Conservation (phyloP, 2,888 invertebrate species). For the Schizaphis graminum region DNA sequence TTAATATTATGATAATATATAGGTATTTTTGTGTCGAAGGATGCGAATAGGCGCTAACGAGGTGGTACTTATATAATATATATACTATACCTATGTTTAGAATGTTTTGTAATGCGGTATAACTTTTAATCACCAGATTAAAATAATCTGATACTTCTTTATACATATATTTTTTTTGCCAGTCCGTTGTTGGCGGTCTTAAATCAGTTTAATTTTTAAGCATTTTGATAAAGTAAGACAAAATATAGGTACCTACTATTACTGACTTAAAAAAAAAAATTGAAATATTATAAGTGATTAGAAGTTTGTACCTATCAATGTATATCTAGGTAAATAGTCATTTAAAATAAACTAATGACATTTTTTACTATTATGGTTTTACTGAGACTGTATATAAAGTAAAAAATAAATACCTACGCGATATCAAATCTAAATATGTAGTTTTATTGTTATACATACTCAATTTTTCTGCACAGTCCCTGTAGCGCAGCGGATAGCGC, state of each 20-base stretch:
- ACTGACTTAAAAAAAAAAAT: background rate
- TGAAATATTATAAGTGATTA: background rate
- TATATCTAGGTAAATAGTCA: background rate
- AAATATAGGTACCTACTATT: background rate
- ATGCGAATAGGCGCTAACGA: background rate
- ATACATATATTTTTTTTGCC: background rate
- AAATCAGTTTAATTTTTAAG: background rate
- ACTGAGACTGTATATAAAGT: background rate
- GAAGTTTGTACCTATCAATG: background rate
- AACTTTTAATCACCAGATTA: background rate
- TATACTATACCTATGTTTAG: background rate
- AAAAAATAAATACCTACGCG: background rate
- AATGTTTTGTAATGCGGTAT: background rate
- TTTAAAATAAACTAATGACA: background rate
- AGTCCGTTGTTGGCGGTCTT: background rate
- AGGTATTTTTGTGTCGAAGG: background rate
- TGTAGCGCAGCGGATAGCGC: constrained; percentile 91
- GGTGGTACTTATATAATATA: background rate
- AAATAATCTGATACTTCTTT: background rate
- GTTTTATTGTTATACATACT: background rate
- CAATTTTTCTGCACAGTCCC: constrained; percentile 73
- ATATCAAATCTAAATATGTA: background rate
- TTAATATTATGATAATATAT: no score
- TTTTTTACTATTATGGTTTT: background rate
- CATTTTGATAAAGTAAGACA: background rate